These are phyloP conservation scores for Homarus gammarus DNA, from an alignment of 2,888 invertebrate genomes.

Conservation along the genomic window DNA sequence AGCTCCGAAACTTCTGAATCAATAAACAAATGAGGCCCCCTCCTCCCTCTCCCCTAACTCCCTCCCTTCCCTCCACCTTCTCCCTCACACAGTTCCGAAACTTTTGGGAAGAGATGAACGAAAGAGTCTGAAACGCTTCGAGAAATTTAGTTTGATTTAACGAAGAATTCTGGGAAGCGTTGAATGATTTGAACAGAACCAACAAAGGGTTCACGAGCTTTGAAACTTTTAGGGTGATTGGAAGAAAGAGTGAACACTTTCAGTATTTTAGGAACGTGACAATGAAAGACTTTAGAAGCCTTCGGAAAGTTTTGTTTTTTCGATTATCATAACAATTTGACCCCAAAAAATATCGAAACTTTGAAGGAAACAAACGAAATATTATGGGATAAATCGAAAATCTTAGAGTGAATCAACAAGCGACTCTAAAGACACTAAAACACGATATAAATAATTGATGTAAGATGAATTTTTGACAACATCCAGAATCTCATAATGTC, in stretches of 20 bases:
- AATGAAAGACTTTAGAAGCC: not conserved
- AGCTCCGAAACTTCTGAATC: conserved; percentile 42
- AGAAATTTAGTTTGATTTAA: not conserved
- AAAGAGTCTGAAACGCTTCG: not conserved
- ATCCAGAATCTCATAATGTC: too few species aligned
- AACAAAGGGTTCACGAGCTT: not conserved
- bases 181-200: not conserved
- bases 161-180: not conserved
- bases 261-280: not conserved
- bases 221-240: not conserved
- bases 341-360: not conserved
- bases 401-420: not conserved
- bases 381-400: not conserved
- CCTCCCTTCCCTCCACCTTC: too few species aligned
- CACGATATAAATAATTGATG: too few species aligned
- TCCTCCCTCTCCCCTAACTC: too few species aligned
- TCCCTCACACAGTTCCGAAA: conserved; percentile 12
- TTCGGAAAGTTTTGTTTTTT: not conserved
- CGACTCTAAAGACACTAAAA: not conserved
- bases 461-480: too few species aligned
- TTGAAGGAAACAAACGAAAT: not conserved
- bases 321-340: too few species aligned
- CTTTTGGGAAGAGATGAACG: not conserved
- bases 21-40: conserved; percentile 35
- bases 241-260: not conserved